These are phyloP conservation scores for Furnarius figulus DNA, from an alignment of 2,113 vertebrate genomes.

Conservation along the genomic window DNA sequence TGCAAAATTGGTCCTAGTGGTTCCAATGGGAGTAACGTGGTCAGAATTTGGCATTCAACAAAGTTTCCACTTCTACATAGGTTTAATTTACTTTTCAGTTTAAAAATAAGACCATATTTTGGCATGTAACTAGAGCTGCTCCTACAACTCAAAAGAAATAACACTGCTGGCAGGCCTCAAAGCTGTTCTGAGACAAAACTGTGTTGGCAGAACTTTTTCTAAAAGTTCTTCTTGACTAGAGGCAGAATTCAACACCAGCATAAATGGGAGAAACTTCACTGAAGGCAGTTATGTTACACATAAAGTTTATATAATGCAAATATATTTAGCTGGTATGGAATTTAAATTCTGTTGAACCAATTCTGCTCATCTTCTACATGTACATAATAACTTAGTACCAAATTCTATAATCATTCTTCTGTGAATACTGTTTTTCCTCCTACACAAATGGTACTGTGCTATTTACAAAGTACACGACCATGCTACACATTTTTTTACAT, in stretches of 20 bases:
- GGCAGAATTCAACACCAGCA: slow-evolving; percentile 37
- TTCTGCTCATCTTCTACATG: neutral
- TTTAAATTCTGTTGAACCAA: slow-evolving; percentile 17
- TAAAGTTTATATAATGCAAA: slow-evolving; percentile 14
- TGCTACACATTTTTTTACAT: neutral
- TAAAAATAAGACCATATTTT: slow-evolving; percentile 54
- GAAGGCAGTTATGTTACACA: neutral
- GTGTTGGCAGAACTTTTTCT: slow-evolving; percentile 34
- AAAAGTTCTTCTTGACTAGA: slow-evolving; percentile 34
- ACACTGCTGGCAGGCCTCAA: slow-evolving; percentile 17
- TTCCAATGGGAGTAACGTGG: slow-evolving; percentile 25
- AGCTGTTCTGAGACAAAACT: slow-evolving; percentile 37
- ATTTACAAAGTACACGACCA: neutral
- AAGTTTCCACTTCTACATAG: slow-evolving; percentile 55
- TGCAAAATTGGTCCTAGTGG: slow-evolving; percentile 21
- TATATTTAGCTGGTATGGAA: neutral
- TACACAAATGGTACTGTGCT: neutral
- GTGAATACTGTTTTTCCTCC: neutral
- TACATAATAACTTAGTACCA: neutral
- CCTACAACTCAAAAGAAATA: slow-evolving; percentile 28
- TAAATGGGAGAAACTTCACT: slow-evolving; percentile 6
- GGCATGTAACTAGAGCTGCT: slow-evolving; percentile 35
- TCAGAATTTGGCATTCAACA: slow-evolving; percentile 34
- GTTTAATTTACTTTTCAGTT: slow-evolving; percentile 57
- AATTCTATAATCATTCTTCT: neutral